Evolutionary conservation across 2,113 vertebrate genomes (phyloP).

Genomic region (Proterorhinus semilunaris): DNA sequence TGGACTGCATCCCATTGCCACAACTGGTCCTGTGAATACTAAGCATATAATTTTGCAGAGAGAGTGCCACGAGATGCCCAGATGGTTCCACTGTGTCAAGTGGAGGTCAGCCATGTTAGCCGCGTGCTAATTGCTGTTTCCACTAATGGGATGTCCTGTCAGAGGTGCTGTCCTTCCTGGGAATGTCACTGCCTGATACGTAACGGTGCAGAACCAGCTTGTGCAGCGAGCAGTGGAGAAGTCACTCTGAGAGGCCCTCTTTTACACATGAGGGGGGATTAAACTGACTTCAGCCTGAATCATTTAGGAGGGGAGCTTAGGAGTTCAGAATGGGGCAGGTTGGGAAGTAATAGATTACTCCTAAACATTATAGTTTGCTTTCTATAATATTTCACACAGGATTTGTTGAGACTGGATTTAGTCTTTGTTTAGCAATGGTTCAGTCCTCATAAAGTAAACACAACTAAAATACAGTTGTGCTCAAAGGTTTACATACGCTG

Average conservation of each 20-base stretch:
- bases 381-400: too few relatives aligned
- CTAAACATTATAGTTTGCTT: neutral
- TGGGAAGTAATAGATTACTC: neutral
- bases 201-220: neutral
- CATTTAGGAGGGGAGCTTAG: neutral
- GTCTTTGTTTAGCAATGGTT: too few relatives aligned
- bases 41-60: conserved; percentile 12
- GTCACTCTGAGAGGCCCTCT: neutral
- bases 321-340: neutral
- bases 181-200: neutral
- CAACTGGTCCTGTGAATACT: conserved; percentile 24
- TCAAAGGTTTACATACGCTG: too few relatives aligned
- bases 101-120: conserved; percentile 35
- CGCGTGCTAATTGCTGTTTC: conserved; percentile 19
- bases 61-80: conserved; percentile 12
- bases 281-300: neutral
- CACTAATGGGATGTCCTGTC: conserved; percentile 21
- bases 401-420: too few relatives aligned
- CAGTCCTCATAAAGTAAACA: too few relatives aligned
- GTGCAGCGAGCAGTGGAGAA: neutral
- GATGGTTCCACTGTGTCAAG: conserved; percentile 18
- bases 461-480: too few relatives aligned
- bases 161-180: conserved; percentile 1
- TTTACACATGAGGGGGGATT: neutral
- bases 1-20: neutral